phyloP scores from a whole-genome alignment of 2,113 vertebrate species.

The Apeltes quadracus region DNA sequence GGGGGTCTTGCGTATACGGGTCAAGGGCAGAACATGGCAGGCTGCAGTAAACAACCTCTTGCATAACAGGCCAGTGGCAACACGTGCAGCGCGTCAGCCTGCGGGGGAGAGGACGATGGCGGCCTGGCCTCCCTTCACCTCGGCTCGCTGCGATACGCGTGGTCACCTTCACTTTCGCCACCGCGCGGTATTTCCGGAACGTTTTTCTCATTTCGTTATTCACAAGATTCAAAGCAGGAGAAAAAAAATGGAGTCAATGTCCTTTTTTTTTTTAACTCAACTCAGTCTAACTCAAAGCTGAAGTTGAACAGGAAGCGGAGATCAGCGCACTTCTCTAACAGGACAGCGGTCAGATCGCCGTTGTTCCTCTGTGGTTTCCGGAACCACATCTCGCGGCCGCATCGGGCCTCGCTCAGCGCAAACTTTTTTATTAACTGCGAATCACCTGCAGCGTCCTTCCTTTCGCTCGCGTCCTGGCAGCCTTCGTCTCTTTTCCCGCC shows the following conservation, averaged over 20 bases:
- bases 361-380: slow-evolving; percentile 24
- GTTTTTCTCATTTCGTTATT: slow-evolving; percentile 22
- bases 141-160: too few relatives aligned
- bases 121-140: not conserved
- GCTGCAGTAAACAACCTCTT: not conserved
- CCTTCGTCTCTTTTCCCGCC: not conserved
- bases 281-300: too few relatives aligned
- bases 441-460: slow-evolving; percentile 10
- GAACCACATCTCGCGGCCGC: slow-evolving; percentile 20
- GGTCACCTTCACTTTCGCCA: slow-evolving; percentile 26
- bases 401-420: slow-evolving; percentile 9
- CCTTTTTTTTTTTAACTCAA: too few relatives aligned
- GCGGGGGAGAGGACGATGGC: not conserved
- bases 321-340: too few relatives aligned
- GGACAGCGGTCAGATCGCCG: slow-evolving; percentile 27
- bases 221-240: too few relatives aligned
- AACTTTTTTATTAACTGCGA: slow-evolving; percentile 17
- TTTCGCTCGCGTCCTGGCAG: not conserved
- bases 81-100: not conserved
- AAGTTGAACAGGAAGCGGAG: too few relatives aligned
- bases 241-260: too few relatives aligned
- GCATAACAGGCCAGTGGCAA: not conserved
- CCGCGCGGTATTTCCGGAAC: slow-evolving; percentile 50
- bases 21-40: not conserved
- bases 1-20: not conserved